phyloP scores from a whole-genome alignment of 2,888 invertebrate species.

The Lochmaea crataegi region DNA sequence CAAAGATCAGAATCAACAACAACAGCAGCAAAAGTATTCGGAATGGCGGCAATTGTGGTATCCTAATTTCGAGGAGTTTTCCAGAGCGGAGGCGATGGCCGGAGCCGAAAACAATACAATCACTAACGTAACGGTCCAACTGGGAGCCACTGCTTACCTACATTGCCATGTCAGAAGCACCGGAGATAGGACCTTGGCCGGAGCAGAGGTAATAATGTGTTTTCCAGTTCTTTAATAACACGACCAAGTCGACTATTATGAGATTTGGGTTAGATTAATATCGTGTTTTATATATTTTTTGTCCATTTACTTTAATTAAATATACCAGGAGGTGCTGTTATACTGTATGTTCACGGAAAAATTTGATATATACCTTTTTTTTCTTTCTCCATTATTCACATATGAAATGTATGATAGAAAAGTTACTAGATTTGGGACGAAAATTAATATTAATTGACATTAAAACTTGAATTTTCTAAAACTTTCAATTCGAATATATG shows the following conservation, averaged over 20 bases:
- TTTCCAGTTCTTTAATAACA: slow-evolving; percentile 9
- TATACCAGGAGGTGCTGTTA: too few relatives aligned
- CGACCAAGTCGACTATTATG: neutral
- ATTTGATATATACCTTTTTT: too few relatives aligned
- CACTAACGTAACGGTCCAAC: slow-evolving; percentile 80
- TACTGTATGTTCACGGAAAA: too few relatives aligned
- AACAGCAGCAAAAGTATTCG: slow-evolving; percentile 58
- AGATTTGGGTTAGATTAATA: neutral
- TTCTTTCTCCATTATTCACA: too few relatives aligned
- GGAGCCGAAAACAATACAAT: slow-evolving; percentile 78
- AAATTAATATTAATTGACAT: too few relatives aligned
- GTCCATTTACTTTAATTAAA: too few relatives aligned
- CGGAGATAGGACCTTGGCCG: slow-evolving; percentile 73
- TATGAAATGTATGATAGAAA: too few relatives aligned
- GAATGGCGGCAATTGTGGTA: slow-evolving; percentile 77
- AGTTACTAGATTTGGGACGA: too few relatives aligned
- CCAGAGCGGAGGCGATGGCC: slow-evolving; percentile 62
- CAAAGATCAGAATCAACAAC: slow-evolving; percentile 56
- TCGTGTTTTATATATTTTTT: neutral
- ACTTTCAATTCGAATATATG: too few relatives aligned
- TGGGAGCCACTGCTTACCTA: slow-evolving; percentile 82
- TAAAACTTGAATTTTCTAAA: too few relatives aligned
- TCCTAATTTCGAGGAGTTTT: slow-evolving; percentile 68
- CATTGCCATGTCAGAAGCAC: slow-evolving; percentile 83
- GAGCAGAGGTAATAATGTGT: slow-evolving; percentile 60